Evolutionary conservation across 1,140 invertebrate genomes (phyloP), one percentile per base, ranked within the genome.

Genomic region (Euschistus heros): DNA sequence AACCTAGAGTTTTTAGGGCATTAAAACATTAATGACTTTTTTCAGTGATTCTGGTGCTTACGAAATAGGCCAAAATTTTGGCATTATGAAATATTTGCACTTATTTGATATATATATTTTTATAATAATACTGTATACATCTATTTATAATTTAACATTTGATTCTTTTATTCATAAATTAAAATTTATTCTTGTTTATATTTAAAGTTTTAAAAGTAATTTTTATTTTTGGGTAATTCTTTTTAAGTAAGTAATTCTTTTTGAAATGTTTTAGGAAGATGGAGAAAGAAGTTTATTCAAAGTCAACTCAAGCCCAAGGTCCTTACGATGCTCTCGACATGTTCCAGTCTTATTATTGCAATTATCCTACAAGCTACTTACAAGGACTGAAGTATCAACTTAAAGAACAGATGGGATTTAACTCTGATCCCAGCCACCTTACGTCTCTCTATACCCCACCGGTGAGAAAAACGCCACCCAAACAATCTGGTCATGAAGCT

Each of bases 281-380:
- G 54, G 54, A 57, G 54, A 57, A 57, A 57, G 54, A 57, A 26
- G 24, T 24, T 24, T 57, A 57, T 57, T 57, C 54, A 2, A 57
- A 57, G 24, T 20, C 18, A 8, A 57, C 15, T 2, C 54, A 57
- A 26, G 54, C 54, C 24, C 24, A 20, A 57, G 54, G 54, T 5
- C 24, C 15, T 26, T 20, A 57, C 18, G 24, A 20, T 10, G 18
- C 24, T 27, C 18, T 20, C 15, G 54, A 57, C 4, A 57, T 57
- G 54, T 57, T 57, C 24, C 54, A 57, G 54, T 26, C 18, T 17
- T 57, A 57, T 24, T 57, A 57, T 57, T 57, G 15, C 20, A 57
- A 26, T 26, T 37, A 37, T 13, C 54, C 54, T 1, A 15, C 20
- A 15, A 57, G 54, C 24, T 57, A 57, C 24, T 15, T 57, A 4